Conservation (phyloP, 2,797 vertebrate species). For the Chrysocyon brachyurus region DNA sequence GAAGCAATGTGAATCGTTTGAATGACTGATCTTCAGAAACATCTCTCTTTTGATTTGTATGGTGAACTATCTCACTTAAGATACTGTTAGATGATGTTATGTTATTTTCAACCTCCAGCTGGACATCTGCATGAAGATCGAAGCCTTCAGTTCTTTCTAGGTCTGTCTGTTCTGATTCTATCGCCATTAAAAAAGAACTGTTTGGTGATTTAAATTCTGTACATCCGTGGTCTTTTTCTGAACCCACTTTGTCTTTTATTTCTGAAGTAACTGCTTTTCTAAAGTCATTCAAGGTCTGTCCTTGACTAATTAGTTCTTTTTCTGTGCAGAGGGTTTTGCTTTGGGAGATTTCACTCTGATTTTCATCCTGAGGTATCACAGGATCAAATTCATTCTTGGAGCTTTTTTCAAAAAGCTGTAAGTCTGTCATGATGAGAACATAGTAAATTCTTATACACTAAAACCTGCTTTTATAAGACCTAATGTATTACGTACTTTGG, state of each 20-base stretch:
- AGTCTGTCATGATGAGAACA: conserved; percentile 83
- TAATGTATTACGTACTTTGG: not conserved
- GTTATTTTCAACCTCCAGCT: conserved; percentile 80
- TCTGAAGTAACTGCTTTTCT: conserved; percentile 77
- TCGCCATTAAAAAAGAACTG: conserved; percentile 65
- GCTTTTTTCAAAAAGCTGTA: conserved; percentile 81
- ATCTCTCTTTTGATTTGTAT: conserved; percentile 78
- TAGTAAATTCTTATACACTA: conserved; percentile 61
- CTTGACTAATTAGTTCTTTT: conserved; percentile 81
- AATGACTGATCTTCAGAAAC: conserved; percentile 77
- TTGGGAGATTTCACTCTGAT: conserved; percentile 88
- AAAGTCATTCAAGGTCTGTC: conserved; percentile 82
- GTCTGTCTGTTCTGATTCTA: conserved; percentile 70
- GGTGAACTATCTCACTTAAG: conserved; percentile 79
- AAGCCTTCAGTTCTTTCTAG: conserved; percentile 76
- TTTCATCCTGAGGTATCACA: conserved; percentile 80
- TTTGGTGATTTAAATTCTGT: conserved; percentile 76
- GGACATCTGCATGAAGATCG: conserved; percentile 76
- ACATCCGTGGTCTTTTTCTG: conserved; percentile 73
- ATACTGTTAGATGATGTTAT: conserved; percentile 63
- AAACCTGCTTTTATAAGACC: conserved; percentile 27
- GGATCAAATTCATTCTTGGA: conserved; percentile 82
- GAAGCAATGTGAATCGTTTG: conserved; percentile 78
- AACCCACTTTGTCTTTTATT: conserved; percentile 66
- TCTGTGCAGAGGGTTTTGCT: conserved; percentile 79